Percentiles rank a stretch among this genome's conserved stretches.
phyloP scores from a whole-genome alignment of 2,888 invertebrate genomes.

The Protonemura montana region DNA sequence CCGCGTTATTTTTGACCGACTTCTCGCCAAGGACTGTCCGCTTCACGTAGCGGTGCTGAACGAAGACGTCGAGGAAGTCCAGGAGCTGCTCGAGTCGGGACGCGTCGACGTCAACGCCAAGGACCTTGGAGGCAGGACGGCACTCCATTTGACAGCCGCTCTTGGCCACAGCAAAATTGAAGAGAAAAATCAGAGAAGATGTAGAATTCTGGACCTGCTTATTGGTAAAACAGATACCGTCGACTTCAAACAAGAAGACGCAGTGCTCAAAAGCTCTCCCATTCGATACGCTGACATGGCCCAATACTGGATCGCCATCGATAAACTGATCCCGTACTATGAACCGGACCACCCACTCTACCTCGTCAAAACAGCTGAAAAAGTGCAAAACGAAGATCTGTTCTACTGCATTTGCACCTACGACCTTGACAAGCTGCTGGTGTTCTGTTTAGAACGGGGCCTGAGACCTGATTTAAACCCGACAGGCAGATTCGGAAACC shows the following conservation, averaged over 20 bases:
- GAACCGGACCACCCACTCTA: background rate
- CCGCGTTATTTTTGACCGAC: slow-evolving; percentile 42
- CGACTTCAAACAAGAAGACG: slow-evolving; percentile 18
- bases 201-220: slow-evolving; percentile 32
- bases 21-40: slow-evolving; percentile 27
- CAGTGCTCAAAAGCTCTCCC: slow-evolving; percentile 30
- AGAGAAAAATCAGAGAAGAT: background rate
- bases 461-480: background rate
- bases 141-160: slow-evolving; percentile 36
- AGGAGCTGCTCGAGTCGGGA: background rate
- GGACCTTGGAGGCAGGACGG: slow-evolving; percentile 37
- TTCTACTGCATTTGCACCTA: background rate
- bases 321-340: slow-evolving; percentile 25
- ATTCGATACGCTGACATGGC: slow-evolving; percentile 42
- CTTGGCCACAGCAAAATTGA: background rate
- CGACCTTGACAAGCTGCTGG: background rate
- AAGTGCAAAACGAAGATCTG: slow-evolving; percentile 14
- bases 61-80: background rate
- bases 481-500: background rate
- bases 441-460: background rate
- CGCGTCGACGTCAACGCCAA: background rate
- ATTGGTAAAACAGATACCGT: background rate
- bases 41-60: slow-evolving; percentile 40
- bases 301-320: slow-evolving; percentile 34
- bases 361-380: slow-evolving; percentile 8